Percentiles rank a stretch among this genome's conserved stretches.
phyloP scores from a whole-genome alignment of 2,888 invertebrate genomes.

The Melieria picta region DNA sequence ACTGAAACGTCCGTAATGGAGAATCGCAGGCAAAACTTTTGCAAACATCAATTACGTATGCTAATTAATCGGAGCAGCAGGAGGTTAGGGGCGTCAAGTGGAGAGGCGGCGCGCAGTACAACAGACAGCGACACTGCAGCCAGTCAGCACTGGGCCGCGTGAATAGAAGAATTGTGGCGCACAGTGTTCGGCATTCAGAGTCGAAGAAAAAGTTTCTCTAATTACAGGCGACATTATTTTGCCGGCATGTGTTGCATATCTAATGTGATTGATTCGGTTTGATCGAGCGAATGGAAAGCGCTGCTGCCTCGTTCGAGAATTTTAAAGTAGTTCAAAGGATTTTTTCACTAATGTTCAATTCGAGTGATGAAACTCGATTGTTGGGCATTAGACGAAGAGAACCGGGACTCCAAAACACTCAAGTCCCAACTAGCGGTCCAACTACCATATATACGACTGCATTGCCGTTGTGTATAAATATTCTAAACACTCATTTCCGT shows the following conservation, averaged over 20 bases:
- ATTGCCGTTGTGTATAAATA: slow-evolving; percentile 45
- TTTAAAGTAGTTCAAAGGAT: background rate
- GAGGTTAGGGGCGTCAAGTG: slow-evolving; percentile 25
- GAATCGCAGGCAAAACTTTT: slow-evolving; percentile 56
- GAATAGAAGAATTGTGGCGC: background rate
- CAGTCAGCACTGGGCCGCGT: background rate
- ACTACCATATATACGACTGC: slow-evolving; percentile 26
- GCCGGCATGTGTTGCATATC: slow-evolving; percentile 16
- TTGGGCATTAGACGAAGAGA: background rate
- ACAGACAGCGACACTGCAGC: background rate
- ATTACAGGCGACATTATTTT: slow-evolving; percentile 31
- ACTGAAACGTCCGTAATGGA: slow-evolving; percentile 46
- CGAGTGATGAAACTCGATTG: background rate
- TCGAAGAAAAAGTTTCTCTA: slow-evolving; percentile 30
- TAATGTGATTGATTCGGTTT: slow-evolving; percentile 6
- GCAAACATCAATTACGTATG: slow-evolving; percentile 63
- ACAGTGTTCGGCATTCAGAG: slow-evolving; percentile 8
- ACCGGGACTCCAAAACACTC: background rate
- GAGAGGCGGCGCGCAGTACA: background rate
- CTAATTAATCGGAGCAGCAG: slow-evolving; percentile 60
- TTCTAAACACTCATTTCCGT: slow-evolving; percentile 49
- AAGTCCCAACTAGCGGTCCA: background rate
- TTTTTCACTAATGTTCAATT: background rate
- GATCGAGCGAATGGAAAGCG: no score
- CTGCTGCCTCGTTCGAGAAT: slow-evolving; percentile 2